Base-by-base conservation (phyloP, 1,140 invertebrate species). In the Plodia interpunctella region DNA sequence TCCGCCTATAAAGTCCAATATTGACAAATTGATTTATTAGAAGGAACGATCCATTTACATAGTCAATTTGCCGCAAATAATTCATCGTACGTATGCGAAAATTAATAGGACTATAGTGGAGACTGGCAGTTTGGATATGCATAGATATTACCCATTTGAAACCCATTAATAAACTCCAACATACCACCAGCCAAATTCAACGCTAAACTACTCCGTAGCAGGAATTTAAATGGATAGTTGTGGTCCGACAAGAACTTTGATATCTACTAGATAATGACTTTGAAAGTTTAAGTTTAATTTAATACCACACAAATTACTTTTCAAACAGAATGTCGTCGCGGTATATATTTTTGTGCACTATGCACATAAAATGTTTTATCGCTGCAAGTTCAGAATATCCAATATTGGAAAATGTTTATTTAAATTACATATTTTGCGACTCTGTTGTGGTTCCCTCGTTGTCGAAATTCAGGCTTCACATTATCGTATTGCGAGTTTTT, bases 1-100 rank as follows among this genome's bases (percentile, higher is more conserved):
- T 44, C 38, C n/a, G 38, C 38, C 13, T 44, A 44, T 44, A 44
- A 44, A 44, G 38, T 44, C n/a, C 38, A 44, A 44, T 44, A 44
- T 15, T n/a, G 13, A 44, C 15, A 15, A 44, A 44, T 15, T 44
- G 38, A 44, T 44, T 44, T 44, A n/a, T 44, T 44, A 44, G 13
- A 44, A 5, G 38, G n/a, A 2, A 15, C 5, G 15, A 15, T 44
- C 13, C n/a, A 44, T 44, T 44, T 44, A 15, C 32, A 35, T 44
- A 44, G 38, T 44, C 13, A 15, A 44, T 44, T 44, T 44, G 10
- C 38, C 38, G 5, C 38, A 44, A 17, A 44, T 44, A 15, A 44
- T 44, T 44, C 38, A 15, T 11, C 32, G 32, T 9, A 44, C 38
- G 15, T 44, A 44, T 44, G 13, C 13, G 38, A 44, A 44, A 15